Evolutionary conservation across 2,113 vertebrate genomes (phyloP), one percentile per base, ranked within the genome.

Genomic region (Ceyx melanurus): DNA sequence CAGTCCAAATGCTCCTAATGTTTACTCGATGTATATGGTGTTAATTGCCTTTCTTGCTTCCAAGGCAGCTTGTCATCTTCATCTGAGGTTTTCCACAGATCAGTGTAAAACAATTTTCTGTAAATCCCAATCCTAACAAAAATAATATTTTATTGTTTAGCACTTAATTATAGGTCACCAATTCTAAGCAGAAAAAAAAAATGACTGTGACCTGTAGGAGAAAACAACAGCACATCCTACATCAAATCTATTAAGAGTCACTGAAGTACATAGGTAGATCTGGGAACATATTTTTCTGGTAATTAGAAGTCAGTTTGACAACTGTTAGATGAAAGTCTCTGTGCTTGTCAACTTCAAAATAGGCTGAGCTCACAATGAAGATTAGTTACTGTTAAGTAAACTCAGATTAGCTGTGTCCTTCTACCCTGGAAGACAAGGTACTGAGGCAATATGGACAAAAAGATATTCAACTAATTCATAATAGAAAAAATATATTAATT

Each of bases 11-110:
- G 95, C 87, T 86, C 95, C 97, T 97, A 98, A 98, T 95, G 94
- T 98, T 97, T 96, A 93, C 95, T 92, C 93, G 90, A 91, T 95
- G 97, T 98, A 97, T 98, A 98, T 97, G 97, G 97, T 97, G 80
- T 96, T 98, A 98, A 98, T 98, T 98, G 98, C 96, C 97, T 98
- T 97, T 88, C 98, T 97, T 98, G 96, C 97, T 98, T 98, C 97
- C 97, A 97, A 97, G 97, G 96, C 97, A 97, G 97, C 97, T 97
- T 97, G 97, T 97, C 97, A 95, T 89, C 93, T 86, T 89, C 78
- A 29, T 70, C 85, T 90, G 68, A 88, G 62, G 60, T 82, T 93
- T 92, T 82, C 78, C 88, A 42, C 75, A 86, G 50, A 90, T 86
- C 57, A 68, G 50, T 73, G 76, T 62, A 58, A 58, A 89, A 82